Evolutionary conservation across 2,113 vertebrate genomes (phyloP), one percentile per base, ranked within the genome.

Genomic region (Ammospiza nelsoni): DNA sequence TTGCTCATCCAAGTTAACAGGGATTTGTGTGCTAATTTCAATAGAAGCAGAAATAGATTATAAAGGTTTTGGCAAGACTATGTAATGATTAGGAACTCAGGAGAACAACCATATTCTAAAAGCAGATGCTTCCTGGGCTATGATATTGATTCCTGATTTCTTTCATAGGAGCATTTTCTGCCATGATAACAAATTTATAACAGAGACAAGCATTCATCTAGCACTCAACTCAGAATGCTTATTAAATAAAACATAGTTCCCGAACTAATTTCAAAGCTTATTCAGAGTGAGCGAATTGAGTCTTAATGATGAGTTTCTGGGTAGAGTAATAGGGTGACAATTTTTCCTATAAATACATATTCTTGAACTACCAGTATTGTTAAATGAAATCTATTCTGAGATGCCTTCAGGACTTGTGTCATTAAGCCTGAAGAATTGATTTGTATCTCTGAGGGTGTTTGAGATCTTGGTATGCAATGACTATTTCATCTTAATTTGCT

Each of bases 341-440:
- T 67, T 79, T 88, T 88, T 74, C 39, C 51, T 73, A 69, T 35
- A 91, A 78, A 93, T 72, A 90, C 67, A 82, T 84, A 87, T 58
- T 81, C 31, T 81, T 28, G 13, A 94, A 48, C 28, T 54, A 77
- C 20, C 5, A 39, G 18, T 63, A 68, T 12, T 54, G 12, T 41
- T 78, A 48, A 91, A 77, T 0, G 2, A 43, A 84, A 85, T 11
- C 46, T 83, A 18, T 57, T 69, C 49, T 65, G 25, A 93, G 65
- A 78, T 77, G 46, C 13, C 25, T 76, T 73, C 65, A 68, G 48
- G 41, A 67, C 35, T 44, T 51, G 29, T 46, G 39, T 69, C 62
- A 81, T 15, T 73, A 63, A 83, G 46, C n/a, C 51, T 48, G 24
- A 89, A 81, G 37, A 78, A 57, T 2, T 33, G 11, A 21, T 57